A percentile compares a stretch with the other conserved stretches of the same genome.
phyloP scores from a whole-genome alignment of 1,140 invertebrate genomes.

The Littorina saxatilis region DNA sequence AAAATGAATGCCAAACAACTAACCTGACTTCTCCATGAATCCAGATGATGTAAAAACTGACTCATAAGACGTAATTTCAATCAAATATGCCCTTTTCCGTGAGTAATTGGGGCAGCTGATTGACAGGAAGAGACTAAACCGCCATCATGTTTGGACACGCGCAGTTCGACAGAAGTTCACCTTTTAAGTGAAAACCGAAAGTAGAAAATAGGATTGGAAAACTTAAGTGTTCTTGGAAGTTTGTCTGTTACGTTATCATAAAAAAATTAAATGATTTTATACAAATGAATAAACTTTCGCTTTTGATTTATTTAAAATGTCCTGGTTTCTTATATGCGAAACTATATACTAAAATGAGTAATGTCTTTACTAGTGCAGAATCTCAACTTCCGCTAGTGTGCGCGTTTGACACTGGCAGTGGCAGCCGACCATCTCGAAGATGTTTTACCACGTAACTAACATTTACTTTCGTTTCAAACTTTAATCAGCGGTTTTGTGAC shows the following conservation, averaged over 20 bases:
- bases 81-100: background rate
- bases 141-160: conserved; percentile 29
- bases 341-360: background rate
- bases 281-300: background rate
- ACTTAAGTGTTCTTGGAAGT: too few species aligned
- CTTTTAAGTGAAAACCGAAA: too few species aligned
- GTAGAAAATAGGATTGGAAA: too few species aligned
- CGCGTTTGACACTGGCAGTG: background rate
- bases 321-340: background rate
- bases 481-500: too few species aligned
- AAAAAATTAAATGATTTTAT: background rate
- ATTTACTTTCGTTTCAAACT: too few species aligned
- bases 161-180: background rate
- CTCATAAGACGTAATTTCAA: background rate
- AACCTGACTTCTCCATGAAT: background rate
- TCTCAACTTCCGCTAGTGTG: background rate
- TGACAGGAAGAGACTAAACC: conserved; percentile 15
- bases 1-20: background rate
- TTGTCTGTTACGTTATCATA: background rate
- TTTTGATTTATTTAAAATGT: background rate
- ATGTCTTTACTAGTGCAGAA: background rate
- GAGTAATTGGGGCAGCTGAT: conserved; percentile 4
- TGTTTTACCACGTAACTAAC: conserved; percentile 19
- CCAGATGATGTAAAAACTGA: background rate
- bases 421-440: background rate